Conservation (phyloP, 1,140 invertebrate species). For the Odontomachus brunneus region DNA sequence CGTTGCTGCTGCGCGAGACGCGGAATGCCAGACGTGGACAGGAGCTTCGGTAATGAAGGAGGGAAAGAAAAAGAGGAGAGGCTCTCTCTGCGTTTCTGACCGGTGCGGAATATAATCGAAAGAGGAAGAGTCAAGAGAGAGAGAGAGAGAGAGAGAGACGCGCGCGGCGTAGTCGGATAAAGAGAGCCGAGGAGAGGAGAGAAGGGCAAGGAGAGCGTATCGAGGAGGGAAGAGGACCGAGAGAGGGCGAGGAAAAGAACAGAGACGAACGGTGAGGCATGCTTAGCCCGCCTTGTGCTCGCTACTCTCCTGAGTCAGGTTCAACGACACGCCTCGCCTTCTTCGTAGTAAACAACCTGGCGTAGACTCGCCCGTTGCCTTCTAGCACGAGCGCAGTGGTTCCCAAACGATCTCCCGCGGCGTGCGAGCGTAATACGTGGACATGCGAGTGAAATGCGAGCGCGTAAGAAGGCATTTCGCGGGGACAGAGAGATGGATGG, state of each 20-base stretch:
- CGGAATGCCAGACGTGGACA: slow-evolving; percentile 58
- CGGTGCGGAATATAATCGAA: slow-evolving; percentile 66
- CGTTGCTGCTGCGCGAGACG: slow-evolving; percentile 47
- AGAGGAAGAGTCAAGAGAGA: slow-evolving; percentile 68
- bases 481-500: too few species aligned
- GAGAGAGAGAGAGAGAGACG: too few species aligned
- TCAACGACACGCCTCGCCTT: slow-evolving; percentile 84
- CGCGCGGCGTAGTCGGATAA: slow-evolving; percentile 60
- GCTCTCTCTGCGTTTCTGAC: slow-evolving; percentile 66
- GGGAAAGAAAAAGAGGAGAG: slow-evolving; percentile 44
- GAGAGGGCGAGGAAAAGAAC: slow-evolving; percentile 71
- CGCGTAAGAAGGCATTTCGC: too few species aligned
- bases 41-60: slow-evolving; percentile 68
- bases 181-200: slow-evolving; percentile 38
- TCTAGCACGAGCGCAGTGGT: slow-evolving; percentile 79
- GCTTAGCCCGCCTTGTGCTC: slow-evolving; percentile 77
- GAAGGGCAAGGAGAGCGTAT: slow-evolving; percentile 49
- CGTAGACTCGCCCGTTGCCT: slow-evolving; percentile 80
- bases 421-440: not conserved
- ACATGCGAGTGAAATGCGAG: not conserved
- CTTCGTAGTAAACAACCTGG: slow-evolving; percentile 84
- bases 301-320: slow-evolving; percentile 80
- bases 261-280: slow-evolving; percentile 70
- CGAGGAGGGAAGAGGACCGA: slow-evolving; percentile 67
- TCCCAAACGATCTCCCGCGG: slow-evolving; percentile 69